Percentiles rank a stretch among this genome's conserved stretches.
Evolutionary conservation across 1,140 invertebrate genomes (phyloP).

Genomic region (Nephotettix cincticeps): DNA sequence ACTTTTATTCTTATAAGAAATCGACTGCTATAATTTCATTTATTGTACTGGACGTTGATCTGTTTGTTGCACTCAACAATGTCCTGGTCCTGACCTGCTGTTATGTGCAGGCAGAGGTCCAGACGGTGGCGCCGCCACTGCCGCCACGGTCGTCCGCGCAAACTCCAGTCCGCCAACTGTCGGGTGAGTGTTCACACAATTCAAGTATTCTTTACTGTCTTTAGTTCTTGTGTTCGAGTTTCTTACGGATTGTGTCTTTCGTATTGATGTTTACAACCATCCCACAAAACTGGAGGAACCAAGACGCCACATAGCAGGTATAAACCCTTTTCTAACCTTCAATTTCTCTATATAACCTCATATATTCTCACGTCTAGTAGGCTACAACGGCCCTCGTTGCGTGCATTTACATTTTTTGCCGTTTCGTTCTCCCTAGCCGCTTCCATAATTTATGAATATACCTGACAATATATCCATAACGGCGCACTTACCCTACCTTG

Average conservation of each 20-base stretch:
- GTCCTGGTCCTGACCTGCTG: slow-evolving; percentile 1
- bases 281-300: slow-evolving; percentile 25
- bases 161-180: slow-evolving; percentile 16
- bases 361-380: background rate
- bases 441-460: slow-evolving; percentile 19
- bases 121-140: slow-evolving; percentile 32
- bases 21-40: too few species aligned
- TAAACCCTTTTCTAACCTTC: background rate
- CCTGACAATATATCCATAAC: too few species aligned
- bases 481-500: too few species aligned
- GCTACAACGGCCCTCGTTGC: too few species aligned
- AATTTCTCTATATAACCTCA: too few species aligned
- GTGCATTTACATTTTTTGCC: slow-evolving; percentile 6
- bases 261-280: background rate
- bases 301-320: background rate
- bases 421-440: background rate
- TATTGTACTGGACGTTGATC: too few species aligned
- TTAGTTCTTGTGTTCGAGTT: slow-evolving; percentile 12
- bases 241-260: slow-evolving; percentile 7
- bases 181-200: slow-evolving; percentile 9
- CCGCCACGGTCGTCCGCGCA: slow-evolving; percentile 30
- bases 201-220: slow-evolving; percentile 8
- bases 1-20: too few species aligned
- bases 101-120: slow-evolving; percentile 1
- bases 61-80: too few species aligned